These are phyloP conservation scores for Drosophila niveifrons DNA, from an alignment of 2,888 invertebrate genomes.

Conservation along the genomic window DNA sequence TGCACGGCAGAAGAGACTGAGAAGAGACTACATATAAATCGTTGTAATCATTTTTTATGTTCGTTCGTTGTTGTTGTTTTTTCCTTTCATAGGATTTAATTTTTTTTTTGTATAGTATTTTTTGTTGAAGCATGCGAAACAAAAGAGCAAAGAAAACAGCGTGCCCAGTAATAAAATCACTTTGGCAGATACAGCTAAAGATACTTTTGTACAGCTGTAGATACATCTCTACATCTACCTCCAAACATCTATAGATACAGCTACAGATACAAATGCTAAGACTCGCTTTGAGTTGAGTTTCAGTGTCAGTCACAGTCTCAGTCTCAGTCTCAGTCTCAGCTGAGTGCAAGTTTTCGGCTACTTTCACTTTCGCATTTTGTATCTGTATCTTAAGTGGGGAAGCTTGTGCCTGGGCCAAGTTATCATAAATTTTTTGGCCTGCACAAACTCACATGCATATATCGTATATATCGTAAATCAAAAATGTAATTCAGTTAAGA, in stretches of 20 bases:
- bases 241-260: conserved; percentile 5
- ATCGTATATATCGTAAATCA: conserved; percentile 50
- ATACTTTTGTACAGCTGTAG: not conserved
- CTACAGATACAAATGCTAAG: conserved; percentile 16
- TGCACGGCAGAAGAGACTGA: conserved; percentile 35
- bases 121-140: conserved; percentile 63
- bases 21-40: conserved; percentile 61
- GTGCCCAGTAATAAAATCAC: conserved; percentile 70
- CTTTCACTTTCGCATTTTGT: conserved; percentile 71
- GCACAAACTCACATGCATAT: not conserved
- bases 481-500: conserved; percentile 56
- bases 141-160: conserved; percentile 53
- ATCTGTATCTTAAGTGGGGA: conserved; percentile 20
- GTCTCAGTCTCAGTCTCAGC: not conserved
- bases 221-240: no score
- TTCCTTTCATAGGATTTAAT: conserved; percentile 55
- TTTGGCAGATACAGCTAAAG: conserved; percentile 43
- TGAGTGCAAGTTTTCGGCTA: conserved; percentile 65
- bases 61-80: not conserved
- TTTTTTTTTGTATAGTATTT: conserved; percentile 51
- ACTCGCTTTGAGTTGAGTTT: conserved; percentile 8
- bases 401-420: conserved; percentile 24
- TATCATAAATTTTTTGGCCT: conserved; percentile 63
- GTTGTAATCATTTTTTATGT: conserved; percentile 58
- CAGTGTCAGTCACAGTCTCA: not conserved